Evolutionary conservation across 2,797 vertebrate species (phyloP).

Genomic region (Eulemur albifrons): DNA sequence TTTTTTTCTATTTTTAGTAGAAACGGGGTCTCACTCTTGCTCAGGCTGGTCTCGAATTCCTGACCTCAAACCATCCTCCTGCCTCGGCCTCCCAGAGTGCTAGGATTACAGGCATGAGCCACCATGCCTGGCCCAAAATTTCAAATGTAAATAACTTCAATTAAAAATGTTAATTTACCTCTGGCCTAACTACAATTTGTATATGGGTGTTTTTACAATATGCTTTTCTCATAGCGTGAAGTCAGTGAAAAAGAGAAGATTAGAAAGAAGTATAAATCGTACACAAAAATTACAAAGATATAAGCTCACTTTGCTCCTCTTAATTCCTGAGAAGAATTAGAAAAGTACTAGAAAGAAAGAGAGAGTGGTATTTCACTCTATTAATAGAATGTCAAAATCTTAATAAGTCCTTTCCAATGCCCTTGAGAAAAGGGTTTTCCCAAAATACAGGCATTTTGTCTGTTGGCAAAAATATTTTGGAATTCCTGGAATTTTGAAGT

Average conservation of each 20-base stretch:
- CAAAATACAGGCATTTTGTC: background rate
- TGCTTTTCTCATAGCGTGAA: background rate
- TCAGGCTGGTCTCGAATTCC: too few relatives aligned
- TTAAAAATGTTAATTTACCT: background rate
- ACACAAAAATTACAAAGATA: background rate
- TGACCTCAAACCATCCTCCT: too few relatives aligned
- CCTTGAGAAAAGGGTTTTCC: background rate
- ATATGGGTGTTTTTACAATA: background rate
- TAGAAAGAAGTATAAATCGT: background rate
- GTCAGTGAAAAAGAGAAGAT: background rate
- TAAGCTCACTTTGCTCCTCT: background rate
- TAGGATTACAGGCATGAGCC: too few relatives aligned
- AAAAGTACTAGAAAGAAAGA: background rate
- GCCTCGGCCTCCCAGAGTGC: too few relatives aligned
- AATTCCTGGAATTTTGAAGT: background rate
- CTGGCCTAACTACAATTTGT: background rate
- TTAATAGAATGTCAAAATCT: background rate
- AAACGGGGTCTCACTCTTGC: too few relatives aligned
- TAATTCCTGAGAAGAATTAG: background rate
- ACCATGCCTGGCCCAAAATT: too few relatives aligned
- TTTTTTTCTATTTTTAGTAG: too few relatives aligned
- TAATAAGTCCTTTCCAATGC: background rate
- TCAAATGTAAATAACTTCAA: background rate
- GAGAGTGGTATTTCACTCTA: background rate
- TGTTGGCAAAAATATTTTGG: background rate